Percentiles rank a stretch among this genome's conserved stretches.
These are phyloP conservation scores for Trisateles emortualis DNA, from an alignment of 2,888 invertebrate species.

Conservation along the genomic window DNA sequence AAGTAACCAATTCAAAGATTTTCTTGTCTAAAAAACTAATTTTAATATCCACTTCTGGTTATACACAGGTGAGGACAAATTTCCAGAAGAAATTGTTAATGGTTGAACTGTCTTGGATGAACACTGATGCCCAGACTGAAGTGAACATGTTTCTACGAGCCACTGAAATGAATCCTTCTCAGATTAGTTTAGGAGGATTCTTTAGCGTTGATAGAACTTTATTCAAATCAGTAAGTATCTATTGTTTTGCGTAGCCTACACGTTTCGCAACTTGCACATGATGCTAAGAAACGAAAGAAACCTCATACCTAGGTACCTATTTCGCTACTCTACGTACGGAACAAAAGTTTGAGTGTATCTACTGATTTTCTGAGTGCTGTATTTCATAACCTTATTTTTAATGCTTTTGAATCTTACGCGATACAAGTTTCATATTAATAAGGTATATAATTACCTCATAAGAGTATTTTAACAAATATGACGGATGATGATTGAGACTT, in stretches of 20 bases:
- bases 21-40: not conserved
- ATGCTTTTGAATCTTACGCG: too few relatives aligned
- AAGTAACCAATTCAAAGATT: conserved; percentile 52
- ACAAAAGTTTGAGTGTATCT: too few relatives aligned
- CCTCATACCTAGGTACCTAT: too few relatives aligned
- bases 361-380: too few relatives aligned
- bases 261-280: too few relatives aligned
- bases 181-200: conserved; percentile 91
- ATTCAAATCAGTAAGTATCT: conserved; percentile 89
- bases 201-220: conserved; percentile 91
- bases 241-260: not conserved
- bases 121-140: conserved; percentile 91
- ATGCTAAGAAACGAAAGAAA: too few relatives aligned
- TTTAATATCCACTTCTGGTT: not conserved
- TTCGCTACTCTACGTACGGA: too few relatives aligned
- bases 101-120: conserved; percentile 92
- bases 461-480: too few relatives aligned
- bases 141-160: conserved; percentile 92
- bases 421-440: too few relatives aligned
- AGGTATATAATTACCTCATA: too few relatives aligned
- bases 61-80: conserved; percentile 88
- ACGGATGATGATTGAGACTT: too few relatives aligned
- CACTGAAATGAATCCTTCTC: conserved; percentile 92
- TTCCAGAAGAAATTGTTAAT: conserved; percentile 91
- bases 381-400: too few relatives aligned